Conservation (phyloP, 2,888 invertebrate species). For the Nebria salina region DNA sequence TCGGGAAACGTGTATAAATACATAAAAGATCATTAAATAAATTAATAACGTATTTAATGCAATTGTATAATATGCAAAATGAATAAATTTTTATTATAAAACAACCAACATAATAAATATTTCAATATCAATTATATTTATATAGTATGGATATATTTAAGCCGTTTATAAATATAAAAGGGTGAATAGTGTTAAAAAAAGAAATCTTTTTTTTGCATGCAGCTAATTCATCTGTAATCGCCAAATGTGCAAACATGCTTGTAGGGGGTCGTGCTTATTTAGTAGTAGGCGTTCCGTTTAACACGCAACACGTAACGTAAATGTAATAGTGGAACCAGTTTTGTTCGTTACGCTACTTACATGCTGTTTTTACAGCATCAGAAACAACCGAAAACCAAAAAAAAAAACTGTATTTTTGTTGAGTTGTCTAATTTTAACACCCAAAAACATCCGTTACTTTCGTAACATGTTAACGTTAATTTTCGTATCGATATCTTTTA, state of each 20-base stretch:
- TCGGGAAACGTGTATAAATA: too few species aligned
- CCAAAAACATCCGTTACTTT: not conserved
- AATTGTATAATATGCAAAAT: too few species aligned
- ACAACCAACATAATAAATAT: not conserved
- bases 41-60: too few species aligned
- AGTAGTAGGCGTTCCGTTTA: not conserved
- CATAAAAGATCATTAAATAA: too few species aligned
- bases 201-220: not conserved
- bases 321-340: not conserved
- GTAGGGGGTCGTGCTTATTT: slow-evolving; percentile 1
- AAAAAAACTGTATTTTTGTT: not conserved
- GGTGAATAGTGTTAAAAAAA: not conserved
- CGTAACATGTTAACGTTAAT: too few species aligned
- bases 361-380: not conserved
- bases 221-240: not conserved
- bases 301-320: not conserved
- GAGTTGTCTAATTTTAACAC: not conserved
- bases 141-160: not conserved
- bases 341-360: not conserved
- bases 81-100: not conserved
- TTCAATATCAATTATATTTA: not conserved
- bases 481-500: too few species aligned
- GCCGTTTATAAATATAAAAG: not conserved
- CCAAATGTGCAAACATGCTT: not conserved
- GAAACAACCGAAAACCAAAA: not conserved